Evolutionary conservation across 2,113 vertebrate genomes (phyloP), one percentile per base, ranked within the genome.

Genomic region (Pitta sordida): DNA sequence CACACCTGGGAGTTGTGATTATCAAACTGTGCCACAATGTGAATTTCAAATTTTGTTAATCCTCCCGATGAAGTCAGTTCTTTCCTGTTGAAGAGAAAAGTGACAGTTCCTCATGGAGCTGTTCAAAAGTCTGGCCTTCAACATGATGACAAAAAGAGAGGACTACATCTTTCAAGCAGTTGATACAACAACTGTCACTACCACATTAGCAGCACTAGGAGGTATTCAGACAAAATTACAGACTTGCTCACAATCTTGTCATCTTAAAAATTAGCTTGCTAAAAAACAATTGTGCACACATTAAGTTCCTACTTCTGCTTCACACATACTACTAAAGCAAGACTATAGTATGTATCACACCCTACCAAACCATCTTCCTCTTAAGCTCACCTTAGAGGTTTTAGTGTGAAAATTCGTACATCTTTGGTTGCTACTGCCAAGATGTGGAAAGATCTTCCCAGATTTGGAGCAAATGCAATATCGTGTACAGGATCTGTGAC

Each of bases 1-100:
- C 99, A 99, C 78, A 99, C 99, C 94, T 99, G 99, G 20, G 99
- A 99, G 96, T 99, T 99, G 93, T 99, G 99, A 96, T 99, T 98
- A 97, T 99, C 99, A 96, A 99, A 99, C 96, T 99, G 99, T 63
- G 99, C 99, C 96, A 99, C 98, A 48, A 99, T 98, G 91, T 99
- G 99, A 60, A 99, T 98, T 95, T 99, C 99, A 96, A 99, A 99
- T 97, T 99, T 99, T 84, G 98, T 99, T 90, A 99, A 97, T 69
- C 99, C 99, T 75, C 98, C 98, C 23, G 98, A 98, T 30, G 98
- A 97, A 75, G 98, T 97, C 95, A 98, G 95, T 95, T 99, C 99
- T 96, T 98, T 99, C 96, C 99, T 99, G 94, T 93, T 83, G 59
- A 97, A 88, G 65, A 94, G 79, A 95, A 55, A 84, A 88, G 67